Evolutionary conservation across 2,888 invertebrate species (phyloP).

Genomic region (Folsomia candida): DNA sequence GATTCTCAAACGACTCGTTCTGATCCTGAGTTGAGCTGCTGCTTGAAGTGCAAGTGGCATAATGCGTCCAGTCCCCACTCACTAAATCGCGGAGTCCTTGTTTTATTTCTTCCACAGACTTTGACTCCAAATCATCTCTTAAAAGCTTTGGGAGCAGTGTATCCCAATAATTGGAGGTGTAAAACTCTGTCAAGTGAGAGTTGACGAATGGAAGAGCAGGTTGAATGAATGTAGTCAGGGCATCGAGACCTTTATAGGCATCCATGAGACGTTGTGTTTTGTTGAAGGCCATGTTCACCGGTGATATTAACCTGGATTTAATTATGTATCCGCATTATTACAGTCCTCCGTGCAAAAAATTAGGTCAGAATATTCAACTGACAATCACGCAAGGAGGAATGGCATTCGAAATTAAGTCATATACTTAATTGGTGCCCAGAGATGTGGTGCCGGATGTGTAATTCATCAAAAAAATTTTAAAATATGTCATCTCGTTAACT

Average conservation of each 20-base stretch:
- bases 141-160: conserved; percentile 61
- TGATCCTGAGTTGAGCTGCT: too few species aligned
- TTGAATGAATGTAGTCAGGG: conserved; percentile 57
- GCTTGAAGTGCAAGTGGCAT: conserved; percentile 3
- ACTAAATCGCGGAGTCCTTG: conserved; percentile 24
- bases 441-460: too few species aligned
- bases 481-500: too few species aligned
- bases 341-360: too few species aligned
- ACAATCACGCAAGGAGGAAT: too few species aligned
- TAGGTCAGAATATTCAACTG: too few species aligned
- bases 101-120: conserved; percentile 30
- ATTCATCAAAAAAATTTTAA: too few species aligned
- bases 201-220: conserved; percentile 66
- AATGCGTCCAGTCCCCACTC: conserved; percentile 51
- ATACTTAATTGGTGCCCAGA: too few species aligned
- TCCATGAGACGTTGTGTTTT: conserved; percentile 29
- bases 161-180: conserved; percentile 67
- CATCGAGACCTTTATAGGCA: conserved; percentile 54
- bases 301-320: too few species aligned
- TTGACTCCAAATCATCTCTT: conserved; percentile 57
- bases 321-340: too few species aligned
- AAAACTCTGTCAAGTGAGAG: conserved; percentile 74
- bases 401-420: too few species aligned
- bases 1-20: conserved; percentile 8
- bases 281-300: too few species aligned